Base-by-base conservation (phyloP, 2,888 invertebrate species). In the Macaria liturata region DNA sequence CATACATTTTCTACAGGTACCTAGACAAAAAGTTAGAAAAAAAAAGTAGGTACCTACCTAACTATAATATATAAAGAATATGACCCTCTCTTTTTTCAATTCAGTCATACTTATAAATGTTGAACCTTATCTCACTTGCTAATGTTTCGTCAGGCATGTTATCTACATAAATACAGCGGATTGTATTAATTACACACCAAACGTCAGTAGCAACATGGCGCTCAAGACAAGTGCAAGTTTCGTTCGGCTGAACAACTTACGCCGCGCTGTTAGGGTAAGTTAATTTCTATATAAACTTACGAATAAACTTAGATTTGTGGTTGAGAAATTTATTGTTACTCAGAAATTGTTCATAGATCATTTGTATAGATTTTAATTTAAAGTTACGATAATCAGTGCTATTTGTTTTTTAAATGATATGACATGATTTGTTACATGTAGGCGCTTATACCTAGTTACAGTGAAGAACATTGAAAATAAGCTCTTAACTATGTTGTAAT, bases 201-300 rank as follows among this genome's bases (percentile, higher is more conserved):
- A 46, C 7, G 59, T 80, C 78, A 83, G 83, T 84, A 54, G 53
- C 76, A 84, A 78, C 61, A 88, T 88, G 88, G 87, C 87, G 81
- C 80, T 88, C 68, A 84, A 80, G 66, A 74, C 75, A 32, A 79
- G 86, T 66, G 81, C 81, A 64, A 73, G 81, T 80, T 83, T 87
- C 55, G 67, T 86, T 62, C 76, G 82, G 31, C 70, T 81, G 3
- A 75, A 75, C 60, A 57, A 72, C 50, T 64, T 86, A 40, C 74
- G 79, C 31, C 78, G 78, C 61, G 67, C 75, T 32, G 64, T 73
- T 54, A 74, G 87, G 74, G 90, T 90, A 74, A 74, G 85, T 83
- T 64, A 42, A n/a, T n/a, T n/a, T n/a, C n/a, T n/a, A n/a, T n/a
- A n/a, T n/a, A n/a, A n/a, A n/a, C n/a, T n/a, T n/a, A n/a, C n/a